Conservation (phyloP, 1,140 invertebrate species). For the Tyrophagus putrescentiae region DNA sequence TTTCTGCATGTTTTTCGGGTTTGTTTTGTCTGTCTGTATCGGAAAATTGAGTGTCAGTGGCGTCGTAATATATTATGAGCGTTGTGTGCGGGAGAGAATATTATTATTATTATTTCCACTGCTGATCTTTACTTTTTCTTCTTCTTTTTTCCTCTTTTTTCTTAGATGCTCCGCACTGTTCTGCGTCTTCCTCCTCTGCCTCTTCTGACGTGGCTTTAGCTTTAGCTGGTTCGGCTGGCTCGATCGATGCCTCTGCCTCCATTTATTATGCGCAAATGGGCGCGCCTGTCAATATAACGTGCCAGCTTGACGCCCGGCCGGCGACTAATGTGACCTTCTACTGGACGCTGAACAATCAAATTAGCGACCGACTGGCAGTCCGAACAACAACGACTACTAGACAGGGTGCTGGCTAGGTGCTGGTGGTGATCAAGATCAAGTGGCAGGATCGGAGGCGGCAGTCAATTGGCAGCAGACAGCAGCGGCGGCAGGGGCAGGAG, state of each 20-base stretch:
- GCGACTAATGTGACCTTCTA: constrained; percentile 4
- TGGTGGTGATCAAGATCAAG: not conserved
- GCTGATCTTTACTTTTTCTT: too few species aligned
- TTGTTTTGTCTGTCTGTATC: too few species aligned
- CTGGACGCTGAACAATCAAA: constrained; percentile 13
- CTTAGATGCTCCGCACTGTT: constrained; percentile 3
- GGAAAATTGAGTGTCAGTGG: too few species aligned
- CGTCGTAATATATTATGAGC: too few species aligned
- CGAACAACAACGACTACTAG: not conserved
- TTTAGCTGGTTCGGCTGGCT: not conserved
- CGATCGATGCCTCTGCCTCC: not conserved
- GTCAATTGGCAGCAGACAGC: not conserved
- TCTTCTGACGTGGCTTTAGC: not conserved
- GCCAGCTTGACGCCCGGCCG: constrained; percentile 1
- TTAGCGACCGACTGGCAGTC: not conserved
- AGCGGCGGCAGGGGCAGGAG: not conserved
- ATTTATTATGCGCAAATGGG: constrained; percentile 13
- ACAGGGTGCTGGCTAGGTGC: not conserved
- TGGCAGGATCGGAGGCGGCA: not conserved
- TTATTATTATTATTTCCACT: too few species aligned
- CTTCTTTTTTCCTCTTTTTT: too few species aligned
- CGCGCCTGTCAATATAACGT: constrained; percentile 7
- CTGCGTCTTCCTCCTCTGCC: too few species aligned
- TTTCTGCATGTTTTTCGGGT: too few species aligned
- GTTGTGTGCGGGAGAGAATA: too few species aligned